A percentile compares a stretch with the other conserved stretches of the same genome.
Evolutionary conservation across 2,113 vertebrate species (phyloP).

Genomic region (Halichoeres trimaculatus): DNA sequence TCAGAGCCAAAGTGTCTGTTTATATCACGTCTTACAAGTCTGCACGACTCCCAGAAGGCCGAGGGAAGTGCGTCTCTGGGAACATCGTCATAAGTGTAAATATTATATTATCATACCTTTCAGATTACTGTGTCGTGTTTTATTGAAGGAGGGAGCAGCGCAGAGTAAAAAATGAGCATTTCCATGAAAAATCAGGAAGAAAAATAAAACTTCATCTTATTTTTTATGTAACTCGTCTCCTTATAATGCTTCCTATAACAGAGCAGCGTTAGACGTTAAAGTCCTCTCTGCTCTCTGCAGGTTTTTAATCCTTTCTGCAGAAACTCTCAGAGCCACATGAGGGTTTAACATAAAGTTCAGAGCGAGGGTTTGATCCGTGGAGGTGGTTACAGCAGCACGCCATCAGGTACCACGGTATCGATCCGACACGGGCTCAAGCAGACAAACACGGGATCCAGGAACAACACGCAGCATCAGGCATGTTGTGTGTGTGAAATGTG

Average conservation of each 20-base stretch:
- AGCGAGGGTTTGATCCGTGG: neutral
- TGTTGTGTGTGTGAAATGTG: neutral
- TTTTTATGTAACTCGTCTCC: conserved; percentile 22
- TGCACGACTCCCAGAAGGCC: conserved; percentile 36
- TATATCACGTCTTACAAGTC: conserved; percentile 51
- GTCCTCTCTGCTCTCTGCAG: neutral
- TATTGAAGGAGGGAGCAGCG: conserved; percentile 59
- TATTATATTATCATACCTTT: conserved; percentile 66
- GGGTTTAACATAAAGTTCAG: conserved; percentile 5
- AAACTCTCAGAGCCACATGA: neutral
- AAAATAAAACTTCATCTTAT: conserved; percentile 17
- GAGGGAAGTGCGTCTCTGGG: conserved; percentile 46
- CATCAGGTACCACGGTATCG: neutral
- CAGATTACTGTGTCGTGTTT: conserved; percentile 62
- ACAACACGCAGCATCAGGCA: conserved; percentile 12
- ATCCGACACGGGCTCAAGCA: neutral
- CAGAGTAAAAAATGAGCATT: conserved; percentile 26
- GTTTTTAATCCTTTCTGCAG: conserved; percentile 6
- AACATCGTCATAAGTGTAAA: conserved; percentile 57
- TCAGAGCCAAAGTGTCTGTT: conserved; percentile 55
- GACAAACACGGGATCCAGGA: conserved; percentile 6
- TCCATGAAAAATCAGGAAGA: conserved; percentile 43
- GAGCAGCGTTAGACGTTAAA: neutral
- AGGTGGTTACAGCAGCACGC: neutral
- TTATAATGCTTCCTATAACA: conserved; percentile 10